A percentile compares a stretch with the other conserved stretches of the same genome.
Evolutionary conservation across 2,888 invertebrate genomes (phyloP).

Genomic region (Plemyria rubiginata): DNA sequence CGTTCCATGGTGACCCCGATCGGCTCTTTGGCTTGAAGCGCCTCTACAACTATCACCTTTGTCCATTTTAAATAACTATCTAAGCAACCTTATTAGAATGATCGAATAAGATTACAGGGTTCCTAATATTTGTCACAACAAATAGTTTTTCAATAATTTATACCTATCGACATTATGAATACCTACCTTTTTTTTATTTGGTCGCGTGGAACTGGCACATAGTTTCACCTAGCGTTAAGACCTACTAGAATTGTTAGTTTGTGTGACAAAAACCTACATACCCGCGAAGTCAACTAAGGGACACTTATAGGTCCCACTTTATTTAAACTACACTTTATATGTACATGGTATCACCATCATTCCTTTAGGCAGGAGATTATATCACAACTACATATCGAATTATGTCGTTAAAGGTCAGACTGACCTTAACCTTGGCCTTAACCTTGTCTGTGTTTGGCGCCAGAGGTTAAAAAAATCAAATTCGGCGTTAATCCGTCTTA

Average conservation of each 20-base stretch:
- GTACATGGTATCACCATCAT: slow-evolving; percentile 36
- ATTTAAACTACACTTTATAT: slow-evolving; percentile 11
- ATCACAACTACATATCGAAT: slow-evolving; percentile 39
- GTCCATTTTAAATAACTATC: too few species aligned
- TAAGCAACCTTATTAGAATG: not conserved
- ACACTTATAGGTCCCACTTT: slow-evolving; percentile 40
- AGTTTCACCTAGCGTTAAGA: too few species aligned
- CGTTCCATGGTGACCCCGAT: too few species aligned
- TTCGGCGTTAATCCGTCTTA: too few species aligned
- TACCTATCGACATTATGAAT: too few species aligned
- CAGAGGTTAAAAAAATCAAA: too few species aligned
- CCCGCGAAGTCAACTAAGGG: slow-evolving; percentile 11
- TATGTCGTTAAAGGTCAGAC: slow-evolving; percentile 7
- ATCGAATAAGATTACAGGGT: not conserved
- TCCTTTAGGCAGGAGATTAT: slow-evolving; percentile 40
- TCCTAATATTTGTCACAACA: not conserved
- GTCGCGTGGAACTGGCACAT: too few species aligned
- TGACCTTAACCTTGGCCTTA: not conserved
- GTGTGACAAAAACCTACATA: slow-evolving; percentile 17
- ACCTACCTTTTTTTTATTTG: too few species aligned
- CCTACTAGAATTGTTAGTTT: not conserved
- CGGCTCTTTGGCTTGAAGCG: too few species aligned
- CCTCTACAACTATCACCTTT: too few species aligned
- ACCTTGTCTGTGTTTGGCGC: too few species aligned
- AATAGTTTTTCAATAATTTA: not conserved